These are phyloP conservation scores for Recurvirostra avosetta DNA, from an alignment of 2,113 vertebrate genomes.

Conservation along the genomic window DNA sequence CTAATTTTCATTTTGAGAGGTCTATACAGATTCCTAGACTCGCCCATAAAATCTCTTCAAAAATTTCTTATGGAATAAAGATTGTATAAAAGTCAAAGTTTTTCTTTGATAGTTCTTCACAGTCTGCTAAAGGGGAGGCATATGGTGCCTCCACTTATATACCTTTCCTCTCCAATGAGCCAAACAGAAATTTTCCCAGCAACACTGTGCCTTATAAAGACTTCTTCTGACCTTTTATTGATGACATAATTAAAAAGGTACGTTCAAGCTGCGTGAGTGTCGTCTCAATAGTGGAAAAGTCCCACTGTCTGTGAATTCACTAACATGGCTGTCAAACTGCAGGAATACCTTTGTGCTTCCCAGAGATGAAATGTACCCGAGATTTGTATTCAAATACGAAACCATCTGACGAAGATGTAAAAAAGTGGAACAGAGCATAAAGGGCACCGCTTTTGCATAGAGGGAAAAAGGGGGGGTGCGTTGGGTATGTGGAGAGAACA, in stretches of 20 bases:
- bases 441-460: background rate
- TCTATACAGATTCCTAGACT: background rate
- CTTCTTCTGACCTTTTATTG: background rate
- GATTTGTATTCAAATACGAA: background rate
- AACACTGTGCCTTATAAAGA: background rate
- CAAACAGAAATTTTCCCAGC: background rate
- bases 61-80: background rate
- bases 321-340: background rate
- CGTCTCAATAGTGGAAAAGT: background rate
- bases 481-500: background rate
- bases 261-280: background rate
- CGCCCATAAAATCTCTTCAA: background rate
- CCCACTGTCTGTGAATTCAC: background rate
- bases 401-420: background rate
- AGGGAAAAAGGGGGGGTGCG: background rate
- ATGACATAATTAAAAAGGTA: background rate
- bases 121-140: background rate
- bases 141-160: background rate
- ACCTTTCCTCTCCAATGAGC: background rate
- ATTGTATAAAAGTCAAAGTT: background rate
- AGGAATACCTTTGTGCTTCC: background rate
- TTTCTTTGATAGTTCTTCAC: background rate
- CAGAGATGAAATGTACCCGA: background rate
- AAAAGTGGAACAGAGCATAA: background rate
- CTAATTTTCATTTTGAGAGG: background rate